Percentiles rank a stretch among this genome's conserved stretches.
Conservation (phyloP, 2,888 invertebrate genomes). For the Melieria crassipennis region DNA sequence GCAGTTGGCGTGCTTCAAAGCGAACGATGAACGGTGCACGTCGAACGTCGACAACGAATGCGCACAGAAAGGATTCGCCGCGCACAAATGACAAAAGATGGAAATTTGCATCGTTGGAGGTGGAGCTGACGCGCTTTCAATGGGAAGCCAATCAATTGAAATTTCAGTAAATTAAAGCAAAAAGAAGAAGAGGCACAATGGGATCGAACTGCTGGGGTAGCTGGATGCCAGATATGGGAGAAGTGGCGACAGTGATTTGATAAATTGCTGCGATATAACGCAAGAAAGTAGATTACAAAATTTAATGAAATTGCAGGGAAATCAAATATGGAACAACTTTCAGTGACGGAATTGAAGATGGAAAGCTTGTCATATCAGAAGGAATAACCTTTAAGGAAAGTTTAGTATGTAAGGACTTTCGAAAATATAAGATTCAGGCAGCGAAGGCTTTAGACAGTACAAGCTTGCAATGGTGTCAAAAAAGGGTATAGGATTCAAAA, state of each 20-base stretch:
- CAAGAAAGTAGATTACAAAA: too few relatives aligned
- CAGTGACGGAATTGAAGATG: not conserved
- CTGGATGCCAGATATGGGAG: not conserved
- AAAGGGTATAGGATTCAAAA: too few relatives aligned
- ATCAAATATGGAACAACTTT: not conserved
- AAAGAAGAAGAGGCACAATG: not conserved
- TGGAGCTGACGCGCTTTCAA: not conserved
- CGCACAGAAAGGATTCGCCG: not conserved
- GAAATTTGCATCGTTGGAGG: not conserved
- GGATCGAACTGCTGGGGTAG: not conserved
- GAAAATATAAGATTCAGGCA: too few relatives aligned
- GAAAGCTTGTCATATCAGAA: not conserved
- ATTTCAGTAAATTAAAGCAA: slow-evolving; percentile 15
- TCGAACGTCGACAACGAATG: not conserved
- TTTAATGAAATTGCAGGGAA: not conserved
- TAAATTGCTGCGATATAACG: not conserved
- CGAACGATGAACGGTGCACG: not conserved
- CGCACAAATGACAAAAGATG: not conserved
- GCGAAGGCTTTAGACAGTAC: too few relatives aligned
- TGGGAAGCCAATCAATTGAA: slow-evolving; percentile 19
- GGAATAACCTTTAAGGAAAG: not conserved
- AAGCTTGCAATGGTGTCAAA: too few relatives aligned
- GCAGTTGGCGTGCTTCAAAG: not conserved
- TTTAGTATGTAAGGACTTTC: too few relatives aligned
- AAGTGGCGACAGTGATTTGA: not conserved